Evolutionary conservation across 2,888 invertebrate species (phyloP), one percentile per base, ranked within the genome.

Genomic region (Hetaerina titia): DNA sequence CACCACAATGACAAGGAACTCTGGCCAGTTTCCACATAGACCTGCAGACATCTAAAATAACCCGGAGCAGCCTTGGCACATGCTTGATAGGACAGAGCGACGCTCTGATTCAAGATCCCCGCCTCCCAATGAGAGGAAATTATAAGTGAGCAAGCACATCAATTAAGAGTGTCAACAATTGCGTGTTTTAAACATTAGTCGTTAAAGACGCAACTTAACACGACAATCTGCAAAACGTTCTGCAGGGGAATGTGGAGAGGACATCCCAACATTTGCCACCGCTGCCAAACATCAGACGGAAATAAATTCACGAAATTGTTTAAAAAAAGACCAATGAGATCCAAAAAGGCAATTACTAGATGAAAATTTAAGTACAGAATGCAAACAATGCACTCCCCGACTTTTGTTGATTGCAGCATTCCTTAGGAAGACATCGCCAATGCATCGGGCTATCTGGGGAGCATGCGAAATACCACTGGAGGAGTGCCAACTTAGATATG

Each of bases 11-110:
- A 92, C 92, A 92, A 92, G 92, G 92, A 92, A 69, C 92, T 64
- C 92, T 92, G 92, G 92, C 92, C 69, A 56, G 64, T 92, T 64
- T 92, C 92, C 92, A 92, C 74, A 56, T 89, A 57, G 92, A 69
- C 92, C 92, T 92, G 92, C 92, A 92, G 92, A 69, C 92, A 92
- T 92, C 92, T 92, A 92, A 92, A 92, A 92, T 92, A 92, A 92
- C 92, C 69, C 92, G 92, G 92, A 92, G 92, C 92, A 92, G 92
- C 92, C 92, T 92, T 92, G 92, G 92, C 92, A 92, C 92, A 92
- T 74, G 92, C 92, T 64, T 92, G 64, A 64, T 64, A 69, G 92
- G 92, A 92, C 92, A 92, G 56, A 64, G 92, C 45, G 92, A 92
- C 92, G 92, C 92, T 45, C 17, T 56, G 92, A 64, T 69, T 69